Percentiles rank a stretch among this genome's conserved stretches.
Evolutionary conservation across 2,888 invertebrate genomes (phyloP).

Genomic region (Hypomecis atomaria): DNA sequence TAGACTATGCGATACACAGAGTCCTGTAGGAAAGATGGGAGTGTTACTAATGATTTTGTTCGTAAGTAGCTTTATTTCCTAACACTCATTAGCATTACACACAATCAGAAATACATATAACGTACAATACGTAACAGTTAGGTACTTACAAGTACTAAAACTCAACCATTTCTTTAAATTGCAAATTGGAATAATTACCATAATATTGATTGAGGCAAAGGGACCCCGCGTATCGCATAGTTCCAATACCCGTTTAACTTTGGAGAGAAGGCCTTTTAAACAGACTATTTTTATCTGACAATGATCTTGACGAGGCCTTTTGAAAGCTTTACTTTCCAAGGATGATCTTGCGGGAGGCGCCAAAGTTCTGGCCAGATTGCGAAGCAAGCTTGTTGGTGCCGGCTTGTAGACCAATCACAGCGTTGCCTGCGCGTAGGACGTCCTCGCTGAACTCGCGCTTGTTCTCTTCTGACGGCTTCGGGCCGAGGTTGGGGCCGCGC

Average conservation of each 20-base stretch:
- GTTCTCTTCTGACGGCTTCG: constrained; percentile 94
- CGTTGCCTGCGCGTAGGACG: constrained; percentile 92
- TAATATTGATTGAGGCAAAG: too few species aligned
- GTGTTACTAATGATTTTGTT: too few species aligned
- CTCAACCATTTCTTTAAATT: too few species aligned
- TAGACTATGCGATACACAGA: too few species aligned
- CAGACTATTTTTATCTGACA: too few species aligned
- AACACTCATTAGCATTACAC: too few species aligned
- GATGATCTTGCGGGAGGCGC: constrained; percentile 92
- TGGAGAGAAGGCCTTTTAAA: too few species aligned
- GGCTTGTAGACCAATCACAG: constrained; percentile 94
- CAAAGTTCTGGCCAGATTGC: constrained; percentile 94
- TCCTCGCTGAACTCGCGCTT: constrained; percentile 92
- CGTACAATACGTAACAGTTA: neutral
- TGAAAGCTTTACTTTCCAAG: constrained; percentile 86
- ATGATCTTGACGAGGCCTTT: neutral
- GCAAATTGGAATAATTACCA: too few species aligned
- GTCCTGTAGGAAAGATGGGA: too few species aligned
- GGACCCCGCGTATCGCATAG: too few species aligned
- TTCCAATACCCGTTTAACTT: neutral
- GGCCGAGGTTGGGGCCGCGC: constrained; percentile 92
- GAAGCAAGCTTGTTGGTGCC: constrained; percentile 94
- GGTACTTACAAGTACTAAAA: too few species aligned
- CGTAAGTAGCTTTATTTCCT: too few species aligned
- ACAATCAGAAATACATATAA: neutral